Percentiles rank a stretch among this genome's conserved stretches.
Conservation (phyloP, 2,113 vertebrate genomes). For the Poicephalus gulielmi region DNA sequence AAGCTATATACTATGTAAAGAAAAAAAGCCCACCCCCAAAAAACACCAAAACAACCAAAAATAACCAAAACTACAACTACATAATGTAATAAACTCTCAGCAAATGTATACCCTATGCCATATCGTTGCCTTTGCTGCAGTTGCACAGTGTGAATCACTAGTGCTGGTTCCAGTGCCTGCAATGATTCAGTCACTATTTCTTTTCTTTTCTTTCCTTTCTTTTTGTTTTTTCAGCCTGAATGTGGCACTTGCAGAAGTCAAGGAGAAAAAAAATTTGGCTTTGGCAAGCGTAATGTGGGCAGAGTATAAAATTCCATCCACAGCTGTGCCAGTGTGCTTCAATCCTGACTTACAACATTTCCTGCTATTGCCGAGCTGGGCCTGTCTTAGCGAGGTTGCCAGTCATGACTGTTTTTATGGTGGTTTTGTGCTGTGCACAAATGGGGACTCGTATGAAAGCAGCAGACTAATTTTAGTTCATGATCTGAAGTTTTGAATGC, state of each 20-base stretch:
- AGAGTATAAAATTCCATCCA: conserved; percentile 11
- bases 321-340: conserved; percentile 48
- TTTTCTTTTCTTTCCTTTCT: background rate
- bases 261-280: conserved; percentile 10
- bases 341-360: conserved; percentile 10
- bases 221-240: background rate
- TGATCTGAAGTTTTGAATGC: conserved; percentile 28
- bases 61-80: background rate
- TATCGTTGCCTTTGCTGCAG: background rate
- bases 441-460: conserved; percentile 4
- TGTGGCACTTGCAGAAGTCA: conserved; percentile 34
- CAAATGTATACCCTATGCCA: background rate
- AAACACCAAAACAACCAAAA: background rate
- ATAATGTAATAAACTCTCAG: background rate
- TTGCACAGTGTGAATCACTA: background rate
- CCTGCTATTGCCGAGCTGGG: conserved; percentile 19
- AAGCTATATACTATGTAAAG: background rate
- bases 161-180: background rate
- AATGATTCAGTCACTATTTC: conserved; percentile 19
- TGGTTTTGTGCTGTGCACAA: conserved; percentile 28
- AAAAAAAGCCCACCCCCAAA: background rate
- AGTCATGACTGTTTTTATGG: background rate
- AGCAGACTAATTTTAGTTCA: conserved; percentile 43
- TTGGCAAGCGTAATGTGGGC: background rate
- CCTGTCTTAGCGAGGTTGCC: background rate